Base-by-base conservation (phyloP, 2,888 invertebrate genomes). In the Hirtodrosophila duncani region DNA sequence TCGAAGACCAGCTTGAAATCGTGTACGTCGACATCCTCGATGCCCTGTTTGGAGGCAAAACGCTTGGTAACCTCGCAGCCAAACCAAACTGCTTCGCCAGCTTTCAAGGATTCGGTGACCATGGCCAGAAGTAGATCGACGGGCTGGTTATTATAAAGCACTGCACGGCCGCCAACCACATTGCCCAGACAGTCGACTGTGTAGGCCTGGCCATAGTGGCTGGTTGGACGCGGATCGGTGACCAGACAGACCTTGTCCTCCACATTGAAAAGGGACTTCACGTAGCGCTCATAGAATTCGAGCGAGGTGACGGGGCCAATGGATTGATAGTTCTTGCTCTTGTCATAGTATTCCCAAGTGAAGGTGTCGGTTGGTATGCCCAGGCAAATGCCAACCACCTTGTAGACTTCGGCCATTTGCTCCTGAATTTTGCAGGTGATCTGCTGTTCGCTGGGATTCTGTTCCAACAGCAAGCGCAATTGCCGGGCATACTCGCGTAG, bases 121-220 rank as follows among this genome's bases (percentile, higher is more conserved):
- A 91, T 88, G 83, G 92, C 90, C 85, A 95, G 91, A 1, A 97
- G 88, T 1, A 92, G 87, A 43, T 94, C 93, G 0, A 93, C 91
- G 0, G 93, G 93, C 84, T 96, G 96, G 88, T 97, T 97, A 85
- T 96, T 95, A 87, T 96, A 97, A 1, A 94, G 89, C 1, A 94
- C 94, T 57, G 88, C 89, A 3, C 91, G 88, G 0, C 95, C 96
- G 14, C 93, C 95, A 1, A 94, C 91, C 66, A 96, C 91, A 86
- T 96, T 96, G n/a, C 95, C 95, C 58, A 97, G 89, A 77, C 92
- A 95, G 71, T 95, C 94, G 46, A 97, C 92, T 0, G 95, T 95
- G 86, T 95, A 97, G 8, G 93, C 89, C 62, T 91, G 89, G 5
- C 92, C 92, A 84, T 92, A 96, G n/a, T 91, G 89, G 87, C 94